Base-by-base conservation (phyloP, 2,888 invertebrate species). In the Gastracanthus pulcherrimus region DNA sequence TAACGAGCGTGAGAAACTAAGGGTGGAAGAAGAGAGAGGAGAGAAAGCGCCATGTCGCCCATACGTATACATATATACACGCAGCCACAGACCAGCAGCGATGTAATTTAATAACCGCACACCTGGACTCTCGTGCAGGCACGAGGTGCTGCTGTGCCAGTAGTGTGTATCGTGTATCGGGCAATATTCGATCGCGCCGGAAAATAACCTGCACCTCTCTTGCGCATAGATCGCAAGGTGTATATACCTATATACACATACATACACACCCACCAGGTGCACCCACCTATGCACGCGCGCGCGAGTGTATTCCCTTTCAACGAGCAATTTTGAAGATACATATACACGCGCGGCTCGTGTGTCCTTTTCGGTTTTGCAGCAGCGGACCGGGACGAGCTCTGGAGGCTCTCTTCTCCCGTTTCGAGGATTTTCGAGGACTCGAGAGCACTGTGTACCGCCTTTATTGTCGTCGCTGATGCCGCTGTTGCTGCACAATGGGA, bases 1-100 rank as follows among this genome's bases (percentile, higher is more conserved):
- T 76, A 81, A 81, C 76, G 76, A 81, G 70, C 81, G 76, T 81
- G 81, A 81, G 81, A 81, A 81, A 81, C 34, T 19, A 29, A 71
- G 75, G 70, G 70, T n/a, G 60, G 36, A 79, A 60, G 58, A 67
- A 60, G 23, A 60, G 66, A 31, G 36, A 38, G 55, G 13, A 11
- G 41, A 29, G 5, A 62, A 62, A 62, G 34, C 36, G 70, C 5
- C 23, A n/a, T 13, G 34, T 38, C 45, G 41, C 69, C 48, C 6
- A 38, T n/a, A 55, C 23, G 7, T 2, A 16, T 23, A 62, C 19
- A 5, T 29, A 29, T 16, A 34, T 11, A 9, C 16, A 23, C 58
- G 41, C 16, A 16, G 6, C 41, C 45, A 4, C 13, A 3, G n/a
- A 11, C 9, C 38, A 13, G 7, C 45, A n/a, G 13, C 45, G 45